Conservation (phyloP, 2,888 invertebrate genomes). For the Xylota sylvarum region DNA sequence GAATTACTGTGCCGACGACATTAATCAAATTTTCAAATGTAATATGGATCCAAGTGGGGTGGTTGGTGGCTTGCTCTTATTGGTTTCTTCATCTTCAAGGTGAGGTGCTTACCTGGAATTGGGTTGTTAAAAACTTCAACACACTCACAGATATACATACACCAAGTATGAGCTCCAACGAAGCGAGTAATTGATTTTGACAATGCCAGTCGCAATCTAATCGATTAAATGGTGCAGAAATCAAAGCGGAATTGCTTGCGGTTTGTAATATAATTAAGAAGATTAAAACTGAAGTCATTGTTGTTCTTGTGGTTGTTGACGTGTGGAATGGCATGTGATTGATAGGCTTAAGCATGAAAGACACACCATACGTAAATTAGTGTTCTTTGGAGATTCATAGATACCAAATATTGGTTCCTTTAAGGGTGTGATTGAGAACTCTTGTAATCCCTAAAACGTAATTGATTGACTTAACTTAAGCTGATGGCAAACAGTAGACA, state of each 20-base stretch:
- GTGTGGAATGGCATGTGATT: background rate
- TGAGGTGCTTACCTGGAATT: slow-evolving; percentile 3
- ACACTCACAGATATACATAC: background rate
- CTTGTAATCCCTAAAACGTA: no score
- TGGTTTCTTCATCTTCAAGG: background rate
- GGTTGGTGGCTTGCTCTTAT: background rate
- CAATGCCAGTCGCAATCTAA: slow-evolving; percentile 34
- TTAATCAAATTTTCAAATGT: slow-evolving; percentile 61
- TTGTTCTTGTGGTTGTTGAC: background rate
- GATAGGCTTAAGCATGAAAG: background rate
- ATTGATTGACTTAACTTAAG: no score
- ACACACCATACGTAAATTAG: background rate
- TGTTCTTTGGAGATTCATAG: background rate
- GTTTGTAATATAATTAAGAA: slow-evolving; percentile 47
- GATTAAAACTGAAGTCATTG: slow-evolving; percentile 21
- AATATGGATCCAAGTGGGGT: slow-evolving; percentile 21
- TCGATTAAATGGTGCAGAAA: slow-evolving; percentile 61
- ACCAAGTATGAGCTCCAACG: slow-evolving; percentile 11
- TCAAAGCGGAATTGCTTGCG: slow-evolving; percentile 42
- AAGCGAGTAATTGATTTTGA: slow-evolving; percentile 63
- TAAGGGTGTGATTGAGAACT: no score
- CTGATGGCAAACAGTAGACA: no score
- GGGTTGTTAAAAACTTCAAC: background rate
- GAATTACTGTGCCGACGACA: slow-evolving; percentile 35
- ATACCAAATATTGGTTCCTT: no score